These are phyloP conservation scores for Ecdyonurus torrentis DNA, from an alignment of 2,888 invertebrate genomes.

Conservation along the genomic window DNA sequence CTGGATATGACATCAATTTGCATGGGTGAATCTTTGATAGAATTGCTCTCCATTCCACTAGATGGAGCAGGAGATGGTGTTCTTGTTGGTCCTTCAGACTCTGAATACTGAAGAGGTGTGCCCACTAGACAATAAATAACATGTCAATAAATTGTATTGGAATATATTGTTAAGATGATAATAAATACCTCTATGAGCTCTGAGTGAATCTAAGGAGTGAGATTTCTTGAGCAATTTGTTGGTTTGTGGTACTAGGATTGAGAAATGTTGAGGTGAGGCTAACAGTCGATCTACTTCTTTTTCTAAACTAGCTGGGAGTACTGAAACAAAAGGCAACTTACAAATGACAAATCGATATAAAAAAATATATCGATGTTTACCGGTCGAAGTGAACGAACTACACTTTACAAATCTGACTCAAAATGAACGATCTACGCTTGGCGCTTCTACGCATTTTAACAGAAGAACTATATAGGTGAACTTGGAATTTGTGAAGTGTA, in stretches of 20 bases:
- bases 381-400: too few relatives aligned
- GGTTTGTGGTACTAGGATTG: not conserved
- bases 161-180: too few relatives aligned
- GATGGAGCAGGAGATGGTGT: conserved; percentile 81
- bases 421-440: too few relatives aligned
- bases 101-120: conserved; percentile 11
- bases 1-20: conserved; percentile 62
- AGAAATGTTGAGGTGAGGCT: conserved; percentile 10
- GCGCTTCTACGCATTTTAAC: too few relatives aligned
- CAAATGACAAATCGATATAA: too few relatives aligned
- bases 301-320: conserved; percentile 15
- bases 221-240: conserved; percentile 15
- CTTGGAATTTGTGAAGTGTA: too few relatives aligned
- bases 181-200: conserved; percentile 15
- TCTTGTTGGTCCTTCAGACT: conserved; percentile 29
- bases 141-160: too few relatives aligned
- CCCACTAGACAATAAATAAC: too few relatives aligned
- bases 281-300: conserved; percentile 16
- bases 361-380: too few relatives aligned
- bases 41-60: conserved; percentile 71
- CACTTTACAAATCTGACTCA: too few relatives aligned
- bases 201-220: conserved; percentile 20
- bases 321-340: conserved; percentile 21
- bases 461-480: too few relatives aligned
- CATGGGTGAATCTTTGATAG: conserved; percentile 66